These are phyloP conservation scores for Daphoenositta chrysoptera DNA, from an alignment of 2,113 vertebrate genomes.

Conservation along the genomic window DNA sequence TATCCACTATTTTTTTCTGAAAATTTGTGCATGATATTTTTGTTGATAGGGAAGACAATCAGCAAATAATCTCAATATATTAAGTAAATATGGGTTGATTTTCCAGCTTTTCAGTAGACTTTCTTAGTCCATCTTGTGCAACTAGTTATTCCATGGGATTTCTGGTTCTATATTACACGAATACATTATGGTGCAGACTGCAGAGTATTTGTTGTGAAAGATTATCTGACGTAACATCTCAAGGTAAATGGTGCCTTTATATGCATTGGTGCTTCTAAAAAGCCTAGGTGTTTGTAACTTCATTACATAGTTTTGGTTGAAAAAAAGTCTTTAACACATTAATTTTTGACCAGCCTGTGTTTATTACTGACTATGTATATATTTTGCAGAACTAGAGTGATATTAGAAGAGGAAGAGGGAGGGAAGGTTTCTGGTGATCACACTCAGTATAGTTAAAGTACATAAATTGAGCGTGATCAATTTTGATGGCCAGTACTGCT, in stretches of 20 bases:
- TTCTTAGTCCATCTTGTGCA: not conserved
- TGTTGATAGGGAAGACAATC: not conserved
- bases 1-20: not conserved
- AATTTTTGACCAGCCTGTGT: not conserved
- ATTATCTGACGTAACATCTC: not conserved
- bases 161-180: not conserved
- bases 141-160: not conserved
- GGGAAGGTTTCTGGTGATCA: not conserved
- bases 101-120: not conserved
- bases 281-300: not conserved
- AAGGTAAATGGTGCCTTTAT: not conserved
- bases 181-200: not conserved
- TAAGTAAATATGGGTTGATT: not conserved
- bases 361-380: not conserved
- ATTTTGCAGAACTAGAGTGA: not conserved
- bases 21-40: not conserved
- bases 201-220: not conserved
- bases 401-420: not conserved
- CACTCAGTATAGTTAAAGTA: not conserved
- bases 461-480: not conserved
- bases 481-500: not conserved
- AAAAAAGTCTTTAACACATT: not conserved
- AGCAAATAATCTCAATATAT: not conserved
- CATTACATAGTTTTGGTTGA: not conserved
- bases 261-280: not conserved